phyloP scores from a whole-genome alignment of 1,140 invertebrate genomes.

The Drosophila bifasciata region DNA sequence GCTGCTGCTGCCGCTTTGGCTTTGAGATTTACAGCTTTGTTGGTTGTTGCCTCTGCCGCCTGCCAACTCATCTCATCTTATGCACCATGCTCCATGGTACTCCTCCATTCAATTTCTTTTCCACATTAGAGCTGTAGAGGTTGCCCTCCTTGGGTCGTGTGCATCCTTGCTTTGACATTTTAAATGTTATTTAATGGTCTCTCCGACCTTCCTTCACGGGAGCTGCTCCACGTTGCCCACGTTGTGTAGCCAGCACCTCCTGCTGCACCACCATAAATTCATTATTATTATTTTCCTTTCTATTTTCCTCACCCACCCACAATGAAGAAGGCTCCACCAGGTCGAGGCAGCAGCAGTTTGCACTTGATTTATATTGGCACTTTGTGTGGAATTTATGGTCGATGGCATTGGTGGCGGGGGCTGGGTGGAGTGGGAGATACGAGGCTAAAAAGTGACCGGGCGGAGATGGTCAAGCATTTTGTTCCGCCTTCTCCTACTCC shows the following conservation, averaged over 20 bases:
- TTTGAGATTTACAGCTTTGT: constrained; percentile 79
- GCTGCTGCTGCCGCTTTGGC: constrained; percentile 51
- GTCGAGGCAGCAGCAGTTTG: constrained; percentile 25
- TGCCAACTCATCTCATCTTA: constrained; percentile 29
- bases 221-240: too few relatives aligned
- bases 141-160: constrained; percentile 19
- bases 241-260: neutral
- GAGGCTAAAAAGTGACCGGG: neutral
- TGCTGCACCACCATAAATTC: constrained; percentile 43
- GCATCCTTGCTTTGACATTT: constrained; percentile 63
- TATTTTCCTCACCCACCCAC: neutral
- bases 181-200: constrained; percentile 76
- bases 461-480: constrained; percentile 2
- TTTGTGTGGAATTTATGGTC: constrained; percentile 44
- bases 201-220: constrained; percentile 6
- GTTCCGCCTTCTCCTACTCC: too few relatives aligned
- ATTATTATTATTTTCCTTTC: constrained; percentile 48
- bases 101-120: constrained; percentile 74
- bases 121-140: constrained; percentile 47
- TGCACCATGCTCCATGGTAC: neutral
- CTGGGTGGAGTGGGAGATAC: too few relatives aligned
- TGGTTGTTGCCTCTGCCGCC: constrained; percentile 23
- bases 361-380: constrained; percentile 50
- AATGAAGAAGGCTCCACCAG: neutral
- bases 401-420: too few relatives aligned